phyloP scores from a whole-genome alignment of 2,888 invertebrate genomes.

The Lithophane semibrunnea region DNA sequence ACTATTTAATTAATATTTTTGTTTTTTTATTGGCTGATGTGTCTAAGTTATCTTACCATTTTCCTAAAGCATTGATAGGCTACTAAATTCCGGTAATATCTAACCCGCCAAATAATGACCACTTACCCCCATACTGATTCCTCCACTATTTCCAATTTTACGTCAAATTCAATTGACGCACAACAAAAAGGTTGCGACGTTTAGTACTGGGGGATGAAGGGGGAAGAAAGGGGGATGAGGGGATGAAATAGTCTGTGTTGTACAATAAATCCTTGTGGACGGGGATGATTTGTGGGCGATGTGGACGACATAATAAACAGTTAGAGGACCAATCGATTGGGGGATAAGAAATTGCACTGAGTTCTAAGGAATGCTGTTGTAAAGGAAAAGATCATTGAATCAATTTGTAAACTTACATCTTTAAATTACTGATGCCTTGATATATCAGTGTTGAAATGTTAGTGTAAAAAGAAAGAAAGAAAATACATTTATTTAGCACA shows the following conservation, averaged over 20 bases:
- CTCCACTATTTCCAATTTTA: conserved; percentile 42
- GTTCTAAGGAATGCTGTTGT: conserved; percentile 1
- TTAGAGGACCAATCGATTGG: conserved; percentile 34
- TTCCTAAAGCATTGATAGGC: not conserved
- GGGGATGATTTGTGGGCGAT: conserved; percentile 61
- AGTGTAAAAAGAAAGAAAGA: not conserved
- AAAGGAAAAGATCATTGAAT: not conserved
- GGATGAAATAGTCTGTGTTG: conserved; percentile 43
- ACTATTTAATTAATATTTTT: too few species aligned
- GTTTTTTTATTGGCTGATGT: not conserved
- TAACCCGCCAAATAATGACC: not conserved
- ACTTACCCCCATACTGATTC: conserved; percentile 3
- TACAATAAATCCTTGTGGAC: conserved; percentile 58
- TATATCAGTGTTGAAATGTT: not conserved
- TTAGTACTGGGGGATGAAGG: conserved; percentile 32
- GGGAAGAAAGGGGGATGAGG: not conserved
- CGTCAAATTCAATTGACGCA: conserved; percentile 57
- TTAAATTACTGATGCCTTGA: not conserved
- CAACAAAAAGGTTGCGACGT: conserved; percentile 54
- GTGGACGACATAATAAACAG: conserved; percentile 59
- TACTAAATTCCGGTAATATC: not conserved
- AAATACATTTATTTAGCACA: too few species aligned
- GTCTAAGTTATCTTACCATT: not conserved
- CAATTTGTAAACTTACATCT: not conserved
- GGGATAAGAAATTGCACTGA: conserved; percentile 20